Evolutionary conservation across 2,113 vertebrate genomes (phyloP), one percentile per base, ranked within the genome.

Genomic region (Sclerurus mexicanus): DNA sequence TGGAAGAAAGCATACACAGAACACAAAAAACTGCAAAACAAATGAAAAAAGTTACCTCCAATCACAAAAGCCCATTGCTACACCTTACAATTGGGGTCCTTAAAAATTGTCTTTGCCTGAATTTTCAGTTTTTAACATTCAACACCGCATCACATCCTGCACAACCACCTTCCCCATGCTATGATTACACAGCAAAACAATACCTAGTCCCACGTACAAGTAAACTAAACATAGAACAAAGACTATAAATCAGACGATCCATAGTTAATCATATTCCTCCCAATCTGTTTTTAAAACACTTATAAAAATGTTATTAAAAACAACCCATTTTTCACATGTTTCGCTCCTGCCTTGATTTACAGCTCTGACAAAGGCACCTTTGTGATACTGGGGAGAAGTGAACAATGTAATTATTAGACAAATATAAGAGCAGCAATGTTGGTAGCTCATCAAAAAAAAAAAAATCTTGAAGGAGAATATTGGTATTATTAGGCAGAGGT

Each of bases 301-400:
- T 91, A 67, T 33, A 94, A 52, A 89, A 86, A 62, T 42, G 90
- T 56, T 91, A 58, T 81, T 96, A 72, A 96, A 90, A 88, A 86
- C 59, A 87, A 59, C 40, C 37, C 23, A 74, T 87, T 92, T 93
- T 75, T 89, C 82, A 78, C 55, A 40, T 64, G 66, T 93, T 91
- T 95, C 30, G 17, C 56, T 58, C 58, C 21, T 40, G 53, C 72
- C 64, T 87, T 93, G 86, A 92, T 90, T 89, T 82, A 95, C 81
- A 91, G 88, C 60, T 92, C 89, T 94, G 73, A 94, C 80, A 92
- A 93, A 84, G 63, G 60, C 59, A 78, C 66, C 79, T 83, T 74
- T 74, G 39, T 82, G 89, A 89, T 95, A 83, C 37, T 67, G 40
- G 62, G 40, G 30, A 87, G 78, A 79, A 78, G 87, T 90, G 87